Percentiles rank a stretch among this genome's conserved stretches.
Conservation (phyloP, 1,140 invertebrate species). For the Telenomus remus region DNA sequence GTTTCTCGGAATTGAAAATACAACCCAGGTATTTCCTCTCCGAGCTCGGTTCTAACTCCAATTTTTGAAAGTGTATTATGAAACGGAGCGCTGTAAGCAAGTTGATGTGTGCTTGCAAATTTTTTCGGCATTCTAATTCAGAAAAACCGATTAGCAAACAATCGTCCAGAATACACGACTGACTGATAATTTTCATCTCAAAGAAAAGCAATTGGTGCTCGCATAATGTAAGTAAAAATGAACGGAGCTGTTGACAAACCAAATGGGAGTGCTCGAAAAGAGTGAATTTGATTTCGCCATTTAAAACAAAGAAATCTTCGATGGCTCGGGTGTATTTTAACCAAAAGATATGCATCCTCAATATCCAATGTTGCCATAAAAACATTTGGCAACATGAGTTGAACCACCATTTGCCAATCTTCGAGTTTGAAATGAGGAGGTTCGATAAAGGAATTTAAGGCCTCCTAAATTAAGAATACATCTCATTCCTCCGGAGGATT, state of each 20-base stretch:
- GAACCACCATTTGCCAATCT: conserved; percentile 43
- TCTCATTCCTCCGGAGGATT: conserved; percentile 39
- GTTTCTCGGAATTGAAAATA: too few relatives aligned
- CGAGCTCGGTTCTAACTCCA: background rate
- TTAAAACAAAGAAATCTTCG: background rate
- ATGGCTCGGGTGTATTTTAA: background rate
- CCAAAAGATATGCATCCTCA: background rate
- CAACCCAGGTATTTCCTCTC: too few relatives aligned
- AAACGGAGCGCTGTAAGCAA: background rate
- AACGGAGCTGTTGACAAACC: background rate
- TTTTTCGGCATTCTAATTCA: background rate
- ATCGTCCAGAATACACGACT: background rate
- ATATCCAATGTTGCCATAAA: background rate
- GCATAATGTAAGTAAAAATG: background rate
- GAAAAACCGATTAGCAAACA: background rate
- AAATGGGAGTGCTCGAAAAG: background rate
- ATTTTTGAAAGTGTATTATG: background rate
- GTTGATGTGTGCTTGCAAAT: background rate
- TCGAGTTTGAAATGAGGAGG: conserved; percentile 55
- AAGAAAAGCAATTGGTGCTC: background rate
- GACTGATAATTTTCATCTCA: background rate
- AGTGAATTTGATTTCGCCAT: background rate
- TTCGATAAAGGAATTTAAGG: conserved; percentile 44
- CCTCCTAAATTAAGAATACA: conserved; percentile 56
- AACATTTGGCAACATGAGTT: conserved; percentile 31